phyloP scores from a whole-genome alignment of 2,797 vertebrate species.

The Hippopotamyrus pictus region DNA sequence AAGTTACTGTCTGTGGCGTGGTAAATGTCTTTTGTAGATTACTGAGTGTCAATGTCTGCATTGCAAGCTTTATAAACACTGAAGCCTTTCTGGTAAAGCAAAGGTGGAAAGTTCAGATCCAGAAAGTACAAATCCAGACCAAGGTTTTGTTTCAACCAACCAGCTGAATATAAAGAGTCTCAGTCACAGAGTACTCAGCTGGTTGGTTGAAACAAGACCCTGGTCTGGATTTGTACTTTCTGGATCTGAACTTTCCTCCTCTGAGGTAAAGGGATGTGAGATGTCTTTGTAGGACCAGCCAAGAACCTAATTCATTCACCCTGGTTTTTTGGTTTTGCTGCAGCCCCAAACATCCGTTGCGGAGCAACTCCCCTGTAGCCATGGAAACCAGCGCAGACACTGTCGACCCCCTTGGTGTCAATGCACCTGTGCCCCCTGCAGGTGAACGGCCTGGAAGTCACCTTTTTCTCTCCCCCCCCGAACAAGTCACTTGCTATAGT shows the following conservation, averaged over 20 bases:
- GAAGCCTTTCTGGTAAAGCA: background rate
- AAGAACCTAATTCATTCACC: background rate
- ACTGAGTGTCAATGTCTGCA: background rate
- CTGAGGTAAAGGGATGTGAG: background rate
- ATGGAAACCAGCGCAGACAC: constrained; percentile 92
- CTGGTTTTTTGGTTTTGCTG: constrained; percentile 27
- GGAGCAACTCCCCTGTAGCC: constrained; percentile 92
- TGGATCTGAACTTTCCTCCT: no score
- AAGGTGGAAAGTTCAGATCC: no score
- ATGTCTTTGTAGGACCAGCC: background rate
- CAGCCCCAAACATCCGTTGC: constrained; percentile 84
- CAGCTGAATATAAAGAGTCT: no score
- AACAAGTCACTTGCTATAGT: background rate
- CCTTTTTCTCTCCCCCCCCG: no score
- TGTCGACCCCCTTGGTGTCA: constrained; percentile 74
- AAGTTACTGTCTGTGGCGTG: background rate
- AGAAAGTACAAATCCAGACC: no score
- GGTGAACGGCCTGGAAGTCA: constrained; percentile 58
- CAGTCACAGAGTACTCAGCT: no score
- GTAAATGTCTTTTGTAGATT: background rate
- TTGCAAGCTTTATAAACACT: background rate
- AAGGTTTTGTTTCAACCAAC: no score
- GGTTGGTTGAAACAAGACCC: no score
- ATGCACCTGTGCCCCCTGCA: constrained; percentile 66
- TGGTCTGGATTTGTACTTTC: no score